Base-by-base conservation (phyloP, 2,888 invertebrate genomes). In the Physocephala rufipes region DNA sequence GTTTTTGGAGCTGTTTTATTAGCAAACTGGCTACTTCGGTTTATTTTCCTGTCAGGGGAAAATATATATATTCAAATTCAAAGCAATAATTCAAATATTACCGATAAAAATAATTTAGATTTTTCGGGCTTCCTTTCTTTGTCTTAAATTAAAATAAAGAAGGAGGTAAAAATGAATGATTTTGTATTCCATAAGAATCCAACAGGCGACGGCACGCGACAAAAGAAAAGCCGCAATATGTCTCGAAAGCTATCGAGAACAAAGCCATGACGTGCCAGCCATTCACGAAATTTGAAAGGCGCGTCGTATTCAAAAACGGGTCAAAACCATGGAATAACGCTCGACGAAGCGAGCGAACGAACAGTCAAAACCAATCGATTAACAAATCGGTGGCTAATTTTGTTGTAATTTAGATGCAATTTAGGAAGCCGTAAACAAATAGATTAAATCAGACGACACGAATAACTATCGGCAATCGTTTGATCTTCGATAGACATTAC, bases 141-240 rank as follows among this genome's bases (percentile, higher is more conserved):
- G n/a, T n/a, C n/a, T n/a, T n/a, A n/a, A n/a, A n/a, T n/a, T n/a
- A n/a, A n/a, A n/a, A n/a, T n/a, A n/a, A n/a, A n/a, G n/a, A n/a
- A n/a, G n/a, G n/a, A 53, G 19, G 19, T 53, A n/a, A 53, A 53
- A 53, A 53, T 19, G 15, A 1, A 53, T 21, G 19, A 1, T n/a
- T 24, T 47, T 47, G 21, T 26, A 63, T 63, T 63, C 28, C n/a
- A 2, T 21, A 7, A 55, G 26, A 24, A 16, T 63, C 21, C 19
- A 63, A 16, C 47, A 47, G 26, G 21, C 21, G 47, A 26, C 63
- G 63, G 63, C 63, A 63, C 63, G 63, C 63, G 63, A 45, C 63
- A 45, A 63, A 63, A 2, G 63, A 43, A 47, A n/a, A 16, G 63
- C 63, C 47, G 47, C 45, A 16, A 24, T 19, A 62, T 43, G 45